Conservation (phyloP, 1,140 invertebrate genomes). For the Drosophila littoralis region DNA sequence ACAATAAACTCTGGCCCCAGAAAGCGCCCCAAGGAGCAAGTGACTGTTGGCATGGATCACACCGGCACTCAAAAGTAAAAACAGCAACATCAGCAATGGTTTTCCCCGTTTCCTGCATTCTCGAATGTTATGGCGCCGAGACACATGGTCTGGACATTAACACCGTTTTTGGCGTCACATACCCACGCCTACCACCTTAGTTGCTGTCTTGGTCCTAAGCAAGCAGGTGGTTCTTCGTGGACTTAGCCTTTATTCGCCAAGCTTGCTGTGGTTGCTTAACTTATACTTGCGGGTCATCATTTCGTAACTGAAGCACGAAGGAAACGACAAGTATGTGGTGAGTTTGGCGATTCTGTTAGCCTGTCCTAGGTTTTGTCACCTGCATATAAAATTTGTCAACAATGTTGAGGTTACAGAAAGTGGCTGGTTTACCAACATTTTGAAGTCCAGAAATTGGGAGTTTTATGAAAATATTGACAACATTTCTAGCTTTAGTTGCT, state of each 20-base stretch:
- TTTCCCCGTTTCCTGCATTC: slow-evolving; percentile 46
- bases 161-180: slow-evolving; percentile 2
- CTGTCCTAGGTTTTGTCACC: slow-evolving; percentile 26
- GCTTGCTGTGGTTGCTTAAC: slow-evolving; percentile 29
- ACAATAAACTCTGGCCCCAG: slow-evolving; percentile 10
- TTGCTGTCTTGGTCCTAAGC: slow-evolving; percentile 11
- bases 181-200: slow-evolving; percentile 29
- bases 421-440: too few relatives aligned
- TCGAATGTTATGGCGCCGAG: slow-evolving; percentile 47
- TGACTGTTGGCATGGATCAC: slow-evolving; percentile 5
- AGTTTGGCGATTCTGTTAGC: slow-evolving; percentile 40
- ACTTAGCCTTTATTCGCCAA: slow-evolving; percentile 39
- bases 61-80: slow-evolving; percentile 23
- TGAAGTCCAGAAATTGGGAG: neutral
- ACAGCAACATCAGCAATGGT: slow-evolving; percentile 62
- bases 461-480: slow-evolving; percentile 43
- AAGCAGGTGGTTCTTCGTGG: neutral
- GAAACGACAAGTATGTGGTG: slow-evolving; percentile 12
- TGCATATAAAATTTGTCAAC: slow-evolving; percentile 43
- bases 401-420: slow-evolving; percentile 2
- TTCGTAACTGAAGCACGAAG: slow-evolving; percentile 60
- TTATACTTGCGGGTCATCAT: slow-evolving; percentile 72
- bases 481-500: too few relatives aligned
- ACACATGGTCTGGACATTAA: slow-evolving; percentile 33
- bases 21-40: slow-evolving; percentile 59